A percentile compares a stretch with the other conserved stretches of the same genome.
These are phyloP conservation scores for Lymantria dispar DNA, from an alignment of 2,888 invertebrate species.

Conservation along the genomic window DNA sequence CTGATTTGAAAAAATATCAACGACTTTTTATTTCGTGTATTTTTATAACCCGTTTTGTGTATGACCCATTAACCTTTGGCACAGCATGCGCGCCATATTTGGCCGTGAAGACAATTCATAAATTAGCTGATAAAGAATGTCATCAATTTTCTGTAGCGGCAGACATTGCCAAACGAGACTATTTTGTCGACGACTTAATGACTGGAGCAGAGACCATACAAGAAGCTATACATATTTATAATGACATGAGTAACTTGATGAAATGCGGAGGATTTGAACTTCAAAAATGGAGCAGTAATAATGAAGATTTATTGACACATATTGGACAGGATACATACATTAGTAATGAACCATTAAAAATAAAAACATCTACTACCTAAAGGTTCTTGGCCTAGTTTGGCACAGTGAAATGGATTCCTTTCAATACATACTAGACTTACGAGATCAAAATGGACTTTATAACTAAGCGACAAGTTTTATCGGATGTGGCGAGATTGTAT, in stretches of 20 bases:
- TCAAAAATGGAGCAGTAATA: conserved; percentile 2
- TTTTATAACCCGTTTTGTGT: too few relatives aligned
- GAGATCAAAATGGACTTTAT: neutral
- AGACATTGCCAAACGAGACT: neutral
- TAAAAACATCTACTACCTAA: neutral
- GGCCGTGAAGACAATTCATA: conserved; percentile 2
- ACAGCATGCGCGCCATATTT: conserved; percentile 20
- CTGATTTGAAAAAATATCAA: too few relatives aligned
- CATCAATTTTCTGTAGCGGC: conserved; percentile 1
- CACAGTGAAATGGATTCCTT: neutral
- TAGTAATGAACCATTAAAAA: neutral
- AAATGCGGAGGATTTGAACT: neutral
- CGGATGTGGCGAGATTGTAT: conserved; percentile 3
- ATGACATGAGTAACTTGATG: neutral
- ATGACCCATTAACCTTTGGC: too few relatives aligned
- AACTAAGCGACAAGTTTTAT: neutral
- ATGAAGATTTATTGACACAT: neutral
- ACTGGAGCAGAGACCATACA: neutral
- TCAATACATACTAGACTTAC: neutral
- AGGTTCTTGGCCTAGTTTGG: neutral
- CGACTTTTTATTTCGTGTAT: too few relatives aligned
- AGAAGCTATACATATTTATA: neutral
- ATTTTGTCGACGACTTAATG: conserved; percentile 4
- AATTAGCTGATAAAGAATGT: conserved; percentile 11
- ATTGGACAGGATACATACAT: neutral